Percentiles rank a stretch among this genome's conserved stretches.
phyloP scores from a whole-genome alignment of 1,140 invertebrate genomes.

The Tigriopus japonicus region DNA sequence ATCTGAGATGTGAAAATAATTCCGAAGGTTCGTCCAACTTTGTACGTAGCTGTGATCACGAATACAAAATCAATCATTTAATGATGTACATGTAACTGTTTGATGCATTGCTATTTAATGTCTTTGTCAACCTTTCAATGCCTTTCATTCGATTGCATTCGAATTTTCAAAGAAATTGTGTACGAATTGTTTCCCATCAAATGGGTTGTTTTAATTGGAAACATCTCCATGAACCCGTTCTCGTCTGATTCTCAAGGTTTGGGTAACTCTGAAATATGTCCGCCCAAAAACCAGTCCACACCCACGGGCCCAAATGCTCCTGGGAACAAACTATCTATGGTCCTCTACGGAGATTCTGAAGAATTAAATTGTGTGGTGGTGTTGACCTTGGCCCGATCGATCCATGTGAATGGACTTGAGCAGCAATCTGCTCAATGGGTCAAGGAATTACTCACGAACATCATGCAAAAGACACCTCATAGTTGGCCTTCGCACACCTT shows the following conservation, averaged over 20 bases:
- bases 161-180: too few species aligned
- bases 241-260: slow-evolving; percentile 24
- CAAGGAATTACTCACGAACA: slow-evolving; percentile 66
- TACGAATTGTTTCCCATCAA: too few species aligned
- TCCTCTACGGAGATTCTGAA: slow-evolving; percentile 80
- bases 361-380: slow-evolving; percentile 80
- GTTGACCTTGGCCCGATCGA: slow-evolving; percentile 73
- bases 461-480: slow-evolving; percentile 84
- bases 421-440: slow-evolving; percentile 55
- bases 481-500: slow-evolving; percentile 81
- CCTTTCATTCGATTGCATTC: too few species aligned
- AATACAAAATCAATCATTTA: too few species aligned
- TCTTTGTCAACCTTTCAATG: too few species aligned
- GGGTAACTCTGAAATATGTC: slow-evolving; percentile 74
- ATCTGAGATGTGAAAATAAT: too few species aligned
- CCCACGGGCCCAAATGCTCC: slow-evolving; percentile 11
- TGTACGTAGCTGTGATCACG: too few species aligned
- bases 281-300: slow-evolving; percentile 32
- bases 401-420: slow-evolving; percentile 68
- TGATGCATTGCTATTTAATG: too few species aligned
- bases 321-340: slow-evolving; percentile 20
- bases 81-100: too few species aligned
- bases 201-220: too few species aligned
- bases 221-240: too few species aligned
- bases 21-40: too few species aligned